These are phyloP conservation scores for Drosophila tristis DNA, from an alignment of 1,140 invertebrate genomes.

Conservation along the genomic window DNA sequence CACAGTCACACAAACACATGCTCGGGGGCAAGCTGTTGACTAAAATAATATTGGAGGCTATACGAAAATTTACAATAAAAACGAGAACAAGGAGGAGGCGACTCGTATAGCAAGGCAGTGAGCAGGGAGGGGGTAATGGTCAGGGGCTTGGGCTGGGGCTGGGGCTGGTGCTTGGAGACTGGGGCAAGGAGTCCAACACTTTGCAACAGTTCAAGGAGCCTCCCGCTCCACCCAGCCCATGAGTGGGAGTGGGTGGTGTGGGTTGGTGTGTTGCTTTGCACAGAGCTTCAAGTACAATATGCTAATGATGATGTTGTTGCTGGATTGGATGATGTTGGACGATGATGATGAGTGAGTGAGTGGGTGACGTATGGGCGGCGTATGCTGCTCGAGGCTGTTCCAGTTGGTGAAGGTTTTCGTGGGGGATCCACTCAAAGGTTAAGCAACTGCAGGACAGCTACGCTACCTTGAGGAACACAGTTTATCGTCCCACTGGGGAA, in stretches of 20 bases:
- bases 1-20: slow-evolving; percentile 26
- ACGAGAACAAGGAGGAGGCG: slow-evolving; percentile 49
- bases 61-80: slow-evolving; percentile 55
- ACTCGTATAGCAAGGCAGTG: not conserved
- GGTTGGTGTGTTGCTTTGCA: no score
- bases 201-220: slow-evolving; percentile 60
- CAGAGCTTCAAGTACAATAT: slow-evolving; percentile 72
- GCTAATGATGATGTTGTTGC: slow-evolving; percentile 39
- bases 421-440: no score
- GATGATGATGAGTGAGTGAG: slow-evolving; percentile 13
- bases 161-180: slow-evolving; percentile 5
- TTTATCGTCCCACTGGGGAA: no score
- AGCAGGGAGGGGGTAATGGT: slow-evolving; percentile 14
- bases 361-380: slow-evolving; percentile 22
- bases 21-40: slow-evolving; percentile 61
- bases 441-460: no score
- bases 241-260: slow-evolving; percentile 5
- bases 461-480: no score
- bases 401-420: slow-evolving; percentile 14
- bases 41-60: slow-evolving; percentile 82
- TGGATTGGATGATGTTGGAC: slow-evolving; percentile 5
- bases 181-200: slow-evolving; percentile 16
- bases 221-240: not conserved
- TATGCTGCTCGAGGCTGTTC: not conserved
- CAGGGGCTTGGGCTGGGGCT: slow-evolving; percentile 8